Evolutionary conservation across 2,888 invertebrate species (phyloP).

Genomic region (Cephus spinipes): DNA sequence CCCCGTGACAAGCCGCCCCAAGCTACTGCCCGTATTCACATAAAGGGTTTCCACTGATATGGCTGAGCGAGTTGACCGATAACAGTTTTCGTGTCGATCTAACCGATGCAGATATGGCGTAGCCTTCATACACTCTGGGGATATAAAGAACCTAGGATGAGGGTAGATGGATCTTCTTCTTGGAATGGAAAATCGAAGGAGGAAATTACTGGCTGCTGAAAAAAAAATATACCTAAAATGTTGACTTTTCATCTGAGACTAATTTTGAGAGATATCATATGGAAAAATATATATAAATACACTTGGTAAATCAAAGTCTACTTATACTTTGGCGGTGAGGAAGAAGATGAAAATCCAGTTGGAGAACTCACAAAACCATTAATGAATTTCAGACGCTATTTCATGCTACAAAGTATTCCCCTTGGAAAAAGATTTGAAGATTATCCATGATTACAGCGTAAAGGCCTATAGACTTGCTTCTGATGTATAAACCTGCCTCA

Average conservation of each 20-base stretch:
- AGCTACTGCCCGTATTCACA: slow-evolving; percentile 37
- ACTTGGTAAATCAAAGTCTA: not conserved
- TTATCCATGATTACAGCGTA: not conserved
- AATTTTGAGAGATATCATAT: not conserved
- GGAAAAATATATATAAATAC: not conserved
- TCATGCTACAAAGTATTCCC: not conserved
- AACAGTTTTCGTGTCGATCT: slow-evolving; percentile 26
- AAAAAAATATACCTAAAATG: not conserved
- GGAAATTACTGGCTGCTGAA: not conserved
- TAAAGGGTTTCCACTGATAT: slow-evolving; percentile 45
- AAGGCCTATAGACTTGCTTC: not conserved
- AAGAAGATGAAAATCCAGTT: not conserved
- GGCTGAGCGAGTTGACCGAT: slow-evolving; percentile 33
- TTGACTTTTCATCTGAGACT: not conserved
- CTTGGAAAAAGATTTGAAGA: not conserved
- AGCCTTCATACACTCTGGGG: not conserved
- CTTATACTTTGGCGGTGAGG: not conserved
- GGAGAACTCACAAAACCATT: not conserved
- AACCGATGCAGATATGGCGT: slow-evolving; percentile 1
- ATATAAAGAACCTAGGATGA: not conserved
- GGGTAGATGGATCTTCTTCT: slow-evolving; percentile 5
- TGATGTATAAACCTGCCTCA: not conserved
- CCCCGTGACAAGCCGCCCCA: slow-evolving; percentile 31
- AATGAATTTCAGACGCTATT: not conserved
- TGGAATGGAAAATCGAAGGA: slow-evolving; percentile 16